Conservation (phyloP, 2,797 vertebrate species). For the Orestias chungarensis region DNA sequence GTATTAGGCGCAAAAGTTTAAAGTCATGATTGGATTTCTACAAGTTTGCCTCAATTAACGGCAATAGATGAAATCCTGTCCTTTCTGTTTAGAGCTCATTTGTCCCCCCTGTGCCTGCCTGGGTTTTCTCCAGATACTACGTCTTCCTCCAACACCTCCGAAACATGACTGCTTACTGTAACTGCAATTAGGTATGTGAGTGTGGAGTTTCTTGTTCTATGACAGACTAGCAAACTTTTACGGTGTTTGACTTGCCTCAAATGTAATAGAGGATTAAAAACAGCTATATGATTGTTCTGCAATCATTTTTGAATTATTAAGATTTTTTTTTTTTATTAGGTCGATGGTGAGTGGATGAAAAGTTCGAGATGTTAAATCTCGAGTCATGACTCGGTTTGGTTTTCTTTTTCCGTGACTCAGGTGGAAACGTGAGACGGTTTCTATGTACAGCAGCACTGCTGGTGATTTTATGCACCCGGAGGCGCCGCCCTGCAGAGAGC, state of each 20-base stretch:
- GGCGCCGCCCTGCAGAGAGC: slow-evolving; percentile 43
- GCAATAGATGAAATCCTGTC: background rate
- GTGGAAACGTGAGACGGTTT: slow-evolving; percentile 38
- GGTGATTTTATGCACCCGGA: slow-evolving; percentile 53
- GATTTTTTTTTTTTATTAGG: too few species aligned
- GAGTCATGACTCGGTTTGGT: slow-evolving; percentile 39
- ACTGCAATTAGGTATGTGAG: background rate
- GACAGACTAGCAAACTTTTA: background rate
- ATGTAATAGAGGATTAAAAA: background rate
- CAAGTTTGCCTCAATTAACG: background rate
- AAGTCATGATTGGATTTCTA: background rate
- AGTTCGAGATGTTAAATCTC: slow-evolving; percentile 20
- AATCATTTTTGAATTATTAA: too few species aligned
- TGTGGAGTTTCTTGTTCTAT: background rate
- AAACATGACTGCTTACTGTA: background rate
- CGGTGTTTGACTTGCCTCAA: too few species aligned
- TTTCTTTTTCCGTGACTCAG: slow-evolving; percentile 50
- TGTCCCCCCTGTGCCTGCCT: background rate
- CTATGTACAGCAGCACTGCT: slow-evolving; percentile 18
- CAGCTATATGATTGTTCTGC: background rate
- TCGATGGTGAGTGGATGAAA: background rate
- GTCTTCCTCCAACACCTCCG: background rate
- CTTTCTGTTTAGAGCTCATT: background rate
- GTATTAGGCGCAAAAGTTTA: background rate
- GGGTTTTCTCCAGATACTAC: background rate